These are phyloP conservation scores for Cnemophilus loriae DNA, from an alignment of 2,113 vertebrate genomes.

Conservation along the genomic window DNA sequence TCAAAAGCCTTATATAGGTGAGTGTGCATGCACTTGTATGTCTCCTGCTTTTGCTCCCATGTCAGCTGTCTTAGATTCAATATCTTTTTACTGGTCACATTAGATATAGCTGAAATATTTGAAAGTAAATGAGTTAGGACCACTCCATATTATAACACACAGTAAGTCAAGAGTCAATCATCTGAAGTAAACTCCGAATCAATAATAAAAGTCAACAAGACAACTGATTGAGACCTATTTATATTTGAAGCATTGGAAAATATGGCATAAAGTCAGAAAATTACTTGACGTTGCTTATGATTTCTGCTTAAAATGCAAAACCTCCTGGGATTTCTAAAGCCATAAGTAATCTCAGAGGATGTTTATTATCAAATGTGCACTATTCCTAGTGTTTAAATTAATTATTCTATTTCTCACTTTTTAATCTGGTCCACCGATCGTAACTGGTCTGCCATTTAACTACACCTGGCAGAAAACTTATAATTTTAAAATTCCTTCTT, in stretches of 20 bases:
- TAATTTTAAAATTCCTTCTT: background rate
- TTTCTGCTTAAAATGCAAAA: background rate
- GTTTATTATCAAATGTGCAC: background rate
- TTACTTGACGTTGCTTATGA: background rate
- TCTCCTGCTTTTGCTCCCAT: rapidly evolving
- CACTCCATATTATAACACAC: background rate
- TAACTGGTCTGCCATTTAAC: background rate
- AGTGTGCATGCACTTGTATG: rapidly evolving
- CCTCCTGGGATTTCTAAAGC: background rate
- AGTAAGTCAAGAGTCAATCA: background rate
- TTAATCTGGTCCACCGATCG: background rate
- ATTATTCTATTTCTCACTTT: background rate
- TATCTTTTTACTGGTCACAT: background rate
- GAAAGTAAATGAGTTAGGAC: background rate
- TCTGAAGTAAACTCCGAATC: background rate
- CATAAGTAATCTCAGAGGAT: background rate
- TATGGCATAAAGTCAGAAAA: background rate
- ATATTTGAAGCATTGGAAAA: background rate
- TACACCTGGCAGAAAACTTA: background rate
- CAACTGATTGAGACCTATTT: background rate
- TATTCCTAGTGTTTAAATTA: background rate
- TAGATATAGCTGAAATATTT: background rate
- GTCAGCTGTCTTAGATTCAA: background rate
- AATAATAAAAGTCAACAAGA: background rate
- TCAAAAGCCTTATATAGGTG: background rate